Percentiles rank a stretch among this genome's conserved stretches.
phyloP scores from a whole-genome alignment of 2,113 vertebrate species.

The Pteruthius melanotis region DNA sequence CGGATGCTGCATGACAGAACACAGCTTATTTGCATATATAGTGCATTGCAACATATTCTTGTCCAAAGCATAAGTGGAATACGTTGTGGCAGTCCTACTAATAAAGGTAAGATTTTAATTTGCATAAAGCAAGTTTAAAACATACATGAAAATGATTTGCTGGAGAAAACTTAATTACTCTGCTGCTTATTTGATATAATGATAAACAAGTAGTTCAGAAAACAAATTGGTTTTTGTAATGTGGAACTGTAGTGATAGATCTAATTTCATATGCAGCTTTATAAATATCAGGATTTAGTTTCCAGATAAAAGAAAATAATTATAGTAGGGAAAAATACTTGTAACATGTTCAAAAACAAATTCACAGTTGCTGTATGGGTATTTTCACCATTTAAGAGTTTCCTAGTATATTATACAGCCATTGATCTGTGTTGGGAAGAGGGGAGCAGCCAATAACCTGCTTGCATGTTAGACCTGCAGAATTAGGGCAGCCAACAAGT shows the following conservation, averaged over 20 bases:
- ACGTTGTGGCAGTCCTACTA: slow-evolving; percentile 45
- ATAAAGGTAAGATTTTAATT: slow-evolving; percentile 59
- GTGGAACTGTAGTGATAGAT: neutral
- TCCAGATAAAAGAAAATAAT: neutral
- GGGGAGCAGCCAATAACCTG: neutral
- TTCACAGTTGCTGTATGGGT: neutral
- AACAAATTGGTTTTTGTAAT: neutral
- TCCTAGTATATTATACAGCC: neutral
- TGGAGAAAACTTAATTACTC: neutral
- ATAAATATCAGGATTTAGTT: neutral
- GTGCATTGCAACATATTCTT: slow-evolving; percentile 64
- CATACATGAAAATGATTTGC: neutral
- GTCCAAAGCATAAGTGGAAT: slow-evolving; percentile 55
- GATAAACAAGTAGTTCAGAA: neutral
- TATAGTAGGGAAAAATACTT: neutral
- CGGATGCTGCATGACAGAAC: slow-evolving; percentile 67
- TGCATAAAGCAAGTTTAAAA: slow-evolving; percentile 37
- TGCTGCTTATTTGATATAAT: neutral
- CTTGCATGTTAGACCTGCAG: neutral
- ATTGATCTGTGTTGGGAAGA: neutral
- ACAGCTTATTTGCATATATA: slow-evolving; percentile 59
- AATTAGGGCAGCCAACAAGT: neutral
- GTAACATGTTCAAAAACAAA: neutral
- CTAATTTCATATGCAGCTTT: neutral
- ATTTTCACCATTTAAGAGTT: neutral